Evolutionary conservation across 2,797 vertebrate species (phyloP).

Genomic region (Anolis apletophallus): DNA sequence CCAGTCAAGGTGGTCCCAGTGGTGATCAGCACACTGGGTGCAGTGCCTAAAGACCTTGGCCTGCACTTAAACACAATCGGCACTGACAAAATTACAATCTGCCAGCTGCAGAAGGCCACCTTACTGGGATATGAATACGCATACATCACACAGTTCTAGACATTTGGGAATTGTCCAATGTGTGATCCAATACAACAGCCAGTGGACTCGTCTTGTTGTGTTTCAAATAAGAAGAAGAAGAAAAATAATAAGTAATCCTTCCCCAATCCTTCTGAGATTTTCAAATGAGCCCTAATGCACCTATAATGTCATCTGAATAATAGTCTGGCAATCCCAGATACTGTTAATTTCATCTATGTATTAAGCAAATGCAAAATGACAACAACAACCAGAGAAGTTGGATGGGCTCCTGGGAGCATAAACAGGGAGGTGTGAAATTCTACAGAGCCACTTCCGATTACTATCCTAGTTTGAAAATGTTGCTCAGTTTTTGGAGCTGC

Average conservation of each 20-base stretch:
- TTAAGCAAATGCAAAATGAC: constrained; percentile 8
- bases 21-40: too few relatives aligned
- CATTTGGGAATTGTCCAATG: too few relatives aligned
- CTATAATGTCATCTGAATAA: not conserved
- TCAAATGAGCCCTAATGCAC: not conserved
- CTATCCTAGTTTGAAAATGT: not conserved
- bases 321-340: not conserved
- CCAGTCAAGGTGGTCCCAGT: too few relatives aligned
- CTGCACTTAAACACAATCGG: too few relatives aligned
- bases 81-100: too few relatives aligned
- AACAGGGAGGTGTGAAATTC: not conserved
- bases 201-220: too few relatives aligned
- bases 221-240: too few relatives aligned
- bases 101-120: too few relatives aligned
- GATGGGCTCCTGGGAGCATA: not conserved
- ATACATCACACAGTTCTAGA: too few relatives aligned
- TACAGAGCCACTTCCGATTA: not conserved
- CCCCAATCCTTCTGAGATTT: not conserved
- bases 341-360: not conserved
- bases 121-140: too few relatives aligned
- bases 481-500: not conserved
- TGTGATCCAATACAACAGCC: too few relatives aligned
- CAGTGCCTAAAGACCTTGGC: too few relatives aligned
- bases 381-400: not conserved
- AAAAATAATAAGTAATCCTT: not conserved